phyloP scores from a whole-genome alignment of 2,113 vertebrate genomes.

The Caranx ignobilis region DNA sequence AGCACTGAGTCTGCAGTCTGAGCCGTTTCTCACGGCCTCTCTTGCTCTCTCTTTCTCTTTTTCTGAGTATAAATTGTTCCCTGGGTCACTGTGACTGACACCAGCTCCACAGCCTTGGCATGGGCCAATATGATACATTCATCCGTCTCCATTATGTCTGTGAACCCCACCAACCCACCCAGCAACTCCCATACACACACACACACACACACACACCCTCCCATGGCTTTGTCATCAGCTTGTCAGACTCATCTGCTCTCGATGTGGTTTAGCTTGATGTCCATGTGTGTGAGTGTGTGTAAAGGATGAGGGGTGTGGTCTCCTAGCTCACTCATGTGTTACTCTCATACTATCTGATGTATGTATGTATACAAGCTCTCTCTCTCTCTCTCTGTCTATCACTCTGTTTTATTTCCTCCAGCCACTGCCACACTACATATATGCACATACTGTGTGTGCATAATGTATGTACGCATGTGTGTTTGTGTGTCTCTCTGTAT shows the following conservation, averaged over 20 bases:
- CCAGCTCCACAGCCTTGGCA: slow-evolving; percentile 39
- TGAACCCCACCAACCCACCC: background rate
- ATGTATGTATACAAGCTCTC: slow-evolving; percentile 17
- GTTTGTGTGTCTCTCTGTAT: background rate
- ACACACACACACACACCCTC: slow-evolving; percentile 3
- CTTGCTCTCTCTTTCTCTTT: slow-evolving; percentile 11
- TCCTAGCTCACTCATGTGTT: background rate
- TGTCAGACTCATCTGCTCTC: slow-evolving; percentile 28
- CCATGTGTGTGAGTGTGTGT: slow-evolving; percentile 36
- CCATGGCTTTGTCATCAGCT: slow-evolving; percentile 17
- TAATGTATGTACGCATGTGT: background rate
- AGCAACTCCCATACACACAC: background rate
- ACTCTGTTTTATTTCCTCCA: background rate
- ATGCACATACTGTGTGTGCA: background rate
- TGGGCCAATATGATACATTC: slow-evolving; percentile 46
- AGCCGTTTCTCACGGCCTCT: background rate
- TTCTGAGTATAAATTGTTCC: slow-evolving; percentile 38
- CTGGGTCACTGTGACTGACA: slow-evolving; percentile 27
- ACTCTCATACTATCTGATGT: background rate
- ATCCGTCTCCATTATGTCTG: slow-evolving; percentile 52
- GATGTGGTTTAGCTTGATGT: slow-evolving; percentile 22
- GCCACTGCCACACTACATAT: slow-evolving; percentile 2
- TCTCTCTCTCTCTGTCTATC: background rate
- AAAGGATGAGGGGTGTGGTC: slow-evolving; percentile 4
- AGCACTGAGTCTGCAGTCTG: slow-evolving; percentile 22